A percentile compares a stretch with the other conserved stretches of the same genome.
phyloP scores from a whole-genome alignment of 1,140 invertebrate species.

The Drosophila micromelanica region DNA sequence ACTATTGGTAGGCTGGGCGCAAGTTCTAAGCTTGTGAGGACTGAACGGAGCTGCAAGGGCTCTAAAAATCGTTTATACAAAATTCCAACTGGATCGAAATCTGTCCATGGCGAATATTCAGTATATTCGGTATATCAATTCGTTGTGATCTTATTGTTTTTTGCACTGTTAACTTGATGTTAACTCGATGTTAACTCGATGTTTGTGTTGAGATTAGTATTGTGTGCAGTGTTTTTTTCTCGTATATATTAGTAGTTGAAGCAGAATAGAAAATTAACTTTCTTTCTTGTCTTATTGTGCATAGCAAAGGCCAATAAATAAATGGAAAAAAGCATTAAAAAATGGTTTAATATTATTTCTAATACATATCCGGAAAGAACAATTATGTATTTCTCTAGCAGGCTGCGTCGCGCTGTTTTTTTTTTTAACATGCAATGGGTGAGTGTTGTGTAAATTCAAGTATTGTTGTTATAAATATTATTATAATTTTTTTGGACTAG shows the following conservation, averaged over 20 bases:
- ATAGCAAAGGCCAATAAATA: slow-evolving; percentile 1
- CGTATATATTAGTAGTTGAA: background rate
- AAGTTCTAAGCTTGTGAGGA: slow-evolving; percentile 4
- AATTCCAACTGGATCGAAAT: slow-evolving; percentile 3
- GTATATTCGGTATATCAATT: background rate
- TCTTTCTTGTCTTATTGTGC: slow-evolving; percentile 11
- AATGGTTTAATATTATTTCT: slow-evolving; percentile 1
- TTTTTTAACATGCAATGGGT: slow-evolving; percentile 60
- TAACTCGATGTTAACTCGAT: slow-evolving; percentile 17
- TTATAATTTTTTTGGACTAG: slow-evolving; percentile 21
- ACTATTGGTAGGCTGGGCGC: slow-evolving; percentile 19
- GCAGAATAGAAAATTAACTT: slow-evolving; percentile 8
- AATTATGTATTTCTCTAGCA: slow-evolving; percentile 24
- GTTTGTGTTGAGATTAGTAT: slow-evolving; percentile 3
- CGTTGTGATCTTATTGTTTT: slow-evolving; percentile 25
- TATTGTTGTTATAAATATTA: slow-evolving; percentile 4
- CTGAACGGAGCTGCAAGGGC: slow-evolving; percentile 13
- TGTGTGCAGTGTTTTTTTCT: background rate
- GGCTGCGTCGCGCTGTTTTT: slow-evolving; percentile 20
- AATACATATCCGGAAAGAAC: slow-evolving; percentile 7
- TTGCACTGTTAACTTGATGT: slow-evolving; percentile 31
- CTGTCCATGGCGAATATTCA: background rate
- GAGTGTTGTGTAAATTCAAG: slow-evolving; percentile 17
- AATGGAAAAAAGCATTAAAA: slow-evolving; percentile 22
- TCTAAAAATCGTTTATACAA: slow-evolving; percentile 13